Conservation (phyloP, 2,888 invertebrate species). For the Clusia tigrina region DNA sequence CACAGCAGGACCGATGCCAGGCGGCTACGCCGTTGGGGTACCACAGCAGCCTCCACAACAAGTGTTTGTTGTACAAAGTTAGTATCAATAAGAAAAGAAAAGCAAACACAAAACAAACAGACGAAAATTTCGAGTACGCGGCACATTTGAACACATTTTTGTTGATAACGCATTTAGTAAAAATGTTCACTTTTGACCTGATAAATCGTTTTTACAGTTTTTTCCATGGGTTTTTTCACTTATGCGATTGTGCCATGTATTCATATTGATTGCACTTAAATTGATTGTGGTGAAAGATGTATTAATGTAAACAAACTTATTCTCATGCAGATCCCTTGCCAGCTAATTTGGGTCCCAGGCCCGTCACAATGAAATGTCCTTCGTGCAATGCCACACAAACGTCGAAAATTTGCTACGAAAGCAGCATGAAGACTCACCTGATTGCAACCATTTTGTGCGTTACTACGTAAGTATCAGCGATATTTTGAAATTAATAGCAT, state of each 20-base stretch:
- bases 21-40: not conserved
- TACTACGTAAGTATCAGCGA: slow-evolving; percentile 37
- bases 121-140: too few relatives aligned
- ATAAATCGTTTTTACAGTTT: too few relatives aligned
- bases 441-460: slow-evolving; percentile 44
- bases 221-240: too few relatives aligned
- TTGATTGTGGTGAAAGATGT: too few relatives aligned
- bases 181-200: too few relatives aligned
- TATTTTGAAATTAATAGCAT: not conserved
- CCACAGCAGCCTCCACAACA: not conserved
- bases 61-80: not conserved
- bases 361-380: slow-evolving; percentile 41
- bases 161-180: too few relatives aligned
- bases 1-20: too few relatives aligned
- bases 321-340: slow-evolving; percentile 4
- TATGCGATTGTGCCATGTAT: too few relatives aligned
- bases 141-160: too few relatives aligned
- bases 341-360: not conserved
- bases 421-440: slow-evolving; percentile 48
- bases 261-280: too few relatives aligned
- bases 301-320: too few relatives aligned
- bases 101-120: too few relatives aligned
- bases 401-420: slow-evolving; percentile 39
- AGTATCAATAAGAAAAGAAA: not conserved
- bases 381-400: slow-evolving; percentile 43